Percentiles rank a stretch among this genome's conserved stretches.
Evolutionary conservation across 2,113 vertebrate genomes (phyloP).

Genomic region (Salminus brasiliensis): DNA sequence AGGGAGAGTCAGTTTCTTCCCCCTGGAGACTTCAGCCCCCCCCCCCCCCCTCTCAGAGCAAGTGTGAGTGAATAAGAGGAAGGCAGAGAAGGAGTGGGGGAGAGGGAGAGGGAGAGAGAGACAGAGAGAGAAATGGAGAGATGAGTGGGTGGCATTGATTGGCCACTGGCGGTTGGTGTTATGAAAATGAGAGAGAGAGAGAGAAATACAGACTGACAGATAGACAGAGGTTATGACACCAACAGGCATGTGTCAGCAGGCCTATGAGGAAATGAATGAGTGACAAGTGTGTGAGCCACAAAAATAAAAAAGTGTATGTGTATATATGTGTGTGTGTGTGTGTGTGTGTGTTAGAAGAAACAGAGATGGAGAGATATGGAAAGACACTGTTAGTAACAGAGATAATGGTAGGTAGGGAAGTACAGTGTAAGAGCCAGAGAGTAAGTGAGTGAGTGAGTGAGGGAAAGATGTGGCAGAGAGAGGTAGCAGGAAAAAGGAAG

Average conservation of each 20-base stretch:
- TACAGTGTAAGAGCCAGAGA: not conserved
- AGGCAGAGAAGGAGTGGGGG: not conserved
- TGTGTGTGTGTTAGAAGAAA: not conserved
- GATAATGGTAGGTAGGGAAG: not conserved
- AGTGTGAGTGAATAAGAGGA: constrained; percentile 1
- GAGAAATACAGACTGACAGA: not conserved
- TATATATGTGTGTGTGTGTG: not conserved
- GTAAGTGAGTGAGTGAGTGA: not conserved
- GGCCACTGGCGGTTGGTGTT: constrained; percentile 21
- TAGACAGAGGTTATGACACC: constrained; percentile 7
- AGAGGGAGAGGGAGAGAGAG: constrained; percentile 10
- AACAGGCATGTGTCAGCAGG: not conserved
- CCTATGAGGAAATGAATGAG: constrained; percentile 7
- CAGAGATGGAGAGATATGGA: constrained; percentile 13
- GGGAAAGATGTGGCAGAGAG: not conserved
- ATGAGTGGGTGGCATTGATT: constrained; percentile 5
- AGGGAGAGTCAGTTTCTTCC: not conserved
- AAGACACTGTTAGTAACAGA: not conserved
- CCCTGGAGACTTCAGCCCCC: not conserved
- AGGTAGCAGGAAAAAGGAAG: not conserved
- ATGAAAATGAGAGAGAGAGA: constrained; percentile 21
- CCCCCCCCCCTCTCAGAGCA: not conserved
- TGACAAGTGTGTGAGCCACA: not conserved
- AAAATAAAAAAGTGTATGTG: not conserved
- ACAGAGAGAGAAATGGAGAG: not conserved